phyloP scores from a whole-genome alignment of 2,888 invertebrate genomes.

The Pteria penguin region DNA sequence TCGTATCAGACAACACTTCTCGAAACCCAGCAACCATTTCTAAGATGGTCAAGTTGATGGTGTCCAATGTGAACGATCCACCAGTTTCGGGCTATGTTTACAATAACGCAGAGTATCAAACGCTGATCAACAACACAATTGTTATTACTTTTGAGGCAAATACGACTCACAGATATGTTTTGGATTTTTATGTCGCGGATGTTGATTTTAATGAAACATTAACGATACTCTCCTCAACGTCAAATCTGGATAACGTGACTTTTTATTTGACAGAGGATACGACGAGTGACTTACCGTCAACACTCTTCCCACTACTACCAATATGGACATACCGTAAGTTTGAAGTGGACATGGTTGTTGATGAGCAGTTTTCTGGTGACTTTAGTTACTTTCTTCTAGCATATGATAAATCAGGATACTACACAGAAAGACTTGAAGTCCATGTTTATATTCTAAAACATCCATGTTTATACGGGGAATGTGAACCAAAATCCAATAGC shows the following conservation, averaged over 20 bases:
- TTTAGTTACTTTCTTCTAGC: conserved; percentile 13
- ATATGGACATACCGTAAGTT: conserved; percentile 1
- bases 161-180: conserved; percentile 3
- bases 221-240: conserved; percentile 1
- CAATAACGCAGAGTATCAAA: conserved; percentile 16
- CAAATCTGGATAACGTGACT: neutral
- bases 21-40: neutral
- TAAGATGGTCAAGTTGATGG: neutral
- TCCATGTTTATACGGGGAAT: conserved; percentile 20
- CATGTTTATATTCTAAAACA: conserved; percentile 10
- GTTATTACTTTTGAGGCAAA: conserved; percentile 15
- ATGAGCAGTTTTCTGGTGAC: conserved; percentile 10
- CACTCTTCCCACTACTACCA: neutral
- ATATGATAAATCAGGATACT: neutral
- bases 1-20: conserved; percentile 13
- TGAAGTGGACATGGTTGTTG: conserved; percentile 1
- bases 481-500: conserved; percentile 1
- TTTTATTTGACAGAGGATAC: neutral
- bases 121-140: conserved; percentile 7
- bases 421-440: conserved; percentile 20
- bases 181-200: conserved; percentile 23
- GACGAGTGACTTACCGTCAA: neutral
- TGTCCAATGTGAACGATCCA: conserved; percentile 24
- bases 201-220: conserved; percentile 29
- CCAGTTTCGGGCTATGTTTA: conserved; percentile 25